Evolutionary conservation across 2,797 vertebrate species (phyloP).

Genomic region (Scolopax rusticola): DNA sequence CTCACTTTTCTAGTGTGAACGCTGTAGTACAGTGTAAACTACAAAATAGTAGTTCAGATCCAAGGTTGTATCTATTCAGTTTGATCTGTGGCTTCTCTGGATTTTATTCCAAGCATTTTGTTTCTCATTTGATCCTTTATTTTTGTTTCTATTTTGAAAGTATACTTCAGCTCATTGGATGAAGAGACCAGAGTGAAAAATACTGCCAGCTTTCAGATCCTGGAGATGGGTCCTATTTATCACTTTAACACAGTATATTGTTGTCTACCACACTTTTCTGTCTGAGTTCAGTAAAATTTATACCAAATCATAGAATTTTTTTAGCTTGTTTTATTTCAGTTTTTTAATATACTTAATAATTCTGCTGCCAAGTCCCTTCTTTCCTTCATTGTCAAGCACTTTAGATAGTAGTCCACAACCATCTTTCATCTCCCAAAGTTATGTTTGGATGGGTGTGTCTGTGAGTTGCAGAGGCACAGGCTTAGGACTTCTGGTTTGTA

Average conservation of each 20-base stretch:
- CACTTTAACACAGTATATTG: background rate
- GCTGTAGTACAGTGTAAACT: background rate
- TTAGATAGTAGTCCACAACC: background rate
- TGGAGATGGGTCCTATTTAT: background rate
- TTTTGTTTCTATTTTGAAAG: background rate
- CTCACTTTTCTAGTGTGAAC: background rate
- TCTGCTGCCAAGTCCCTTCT: background rate
- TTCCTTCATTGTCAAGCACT: background rate
- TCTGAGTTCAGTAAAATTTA: background rate
- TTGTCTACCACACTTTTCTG: constrained; percentile 5
- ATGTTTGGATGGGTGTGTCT: background rate
- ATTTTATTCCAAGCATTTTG: constrained; percentile 15
- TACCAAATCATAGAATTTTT: background rate
- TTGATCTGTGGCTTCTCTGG: background rate
- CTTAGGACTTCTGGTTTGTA: background rate
- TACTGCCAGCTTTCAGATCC: constrained; percentile 1
- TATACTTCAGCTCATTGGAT: constrained; percentile 12
- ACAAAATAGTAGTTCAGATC: background rate
- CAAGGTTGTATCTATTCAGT: background rate
- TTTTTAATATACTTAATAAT: background rate
- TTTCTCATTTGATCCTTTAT: background rate
- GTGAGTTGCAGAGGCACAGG: background rate
- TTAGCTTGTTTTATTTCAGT: background rate
- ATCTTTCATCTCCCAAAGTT: background rate
- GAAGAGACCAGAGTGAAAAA: constrained; percentile 24